These are phyloP conservation scores for Apotomis betuletana DNA, from an alignment of 2,888 invertebrate genomes.

Conservation along the genomic window DNA sequence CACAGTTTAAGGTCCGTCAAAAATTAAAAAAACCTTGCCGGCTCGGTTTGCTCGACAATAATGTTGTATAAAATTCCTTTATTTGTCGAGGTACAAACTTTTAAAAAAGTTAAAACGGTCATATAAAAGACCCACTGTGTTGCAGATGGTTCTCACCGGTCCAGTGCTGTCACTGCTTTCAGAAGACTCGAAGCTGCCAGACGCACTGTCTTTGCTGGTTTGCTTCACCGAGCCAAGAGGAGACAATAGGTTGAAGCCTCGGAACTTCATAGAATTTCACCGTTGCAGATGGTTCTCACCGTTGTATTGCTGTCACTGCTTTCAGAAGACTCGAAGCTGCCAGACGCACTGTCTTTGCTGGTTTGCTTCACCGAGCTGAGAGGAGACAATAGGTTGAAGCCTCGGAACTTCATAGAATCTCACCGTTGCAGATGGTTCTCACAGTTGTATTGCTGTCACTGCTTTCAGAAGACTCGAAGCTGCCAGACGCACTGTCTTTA, in stretches of 20 bases:
- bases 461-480: conserved; percentile 79
- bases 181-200: conserved; percentile 79
- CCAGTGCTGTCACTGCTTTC: conserved; percentile 77
- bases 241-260: conserved; percentile 88
- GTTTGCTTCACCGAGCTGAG: conserved; percentile 85
- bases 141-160: conserved; percentile 57
- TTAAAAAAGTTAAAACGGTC: no score
- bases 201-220: conserved; percentile 61
- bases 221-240: conserved; percentile 86
- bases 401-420: conserved; percentile 92
- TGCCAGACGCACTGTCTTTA: conserved; percentile 71
- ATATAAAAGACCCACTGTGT: no score
- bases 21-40: no score
- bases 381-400: conserved; percentile 87
- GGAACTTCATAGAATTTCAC: conserved; percentile 90
- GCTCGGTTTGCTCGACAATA: no score
- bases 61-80: no score
- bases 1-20: no score
- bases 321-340: conserved; percentile 80
- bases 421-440: conserved; percentile 1
- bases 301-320: conserved; percentile 76
- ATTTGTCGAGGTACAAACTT: no score
- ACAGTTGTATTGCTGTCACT: conserved; percentile 75
- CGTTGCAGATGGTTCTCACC: conserved; percentile 49
- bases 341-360: conserved; percentile 65